Evolutionary conservation across 1,140 invertebrate species (phyloP).

Genomic region (Drosophila triauraria): DNA sequence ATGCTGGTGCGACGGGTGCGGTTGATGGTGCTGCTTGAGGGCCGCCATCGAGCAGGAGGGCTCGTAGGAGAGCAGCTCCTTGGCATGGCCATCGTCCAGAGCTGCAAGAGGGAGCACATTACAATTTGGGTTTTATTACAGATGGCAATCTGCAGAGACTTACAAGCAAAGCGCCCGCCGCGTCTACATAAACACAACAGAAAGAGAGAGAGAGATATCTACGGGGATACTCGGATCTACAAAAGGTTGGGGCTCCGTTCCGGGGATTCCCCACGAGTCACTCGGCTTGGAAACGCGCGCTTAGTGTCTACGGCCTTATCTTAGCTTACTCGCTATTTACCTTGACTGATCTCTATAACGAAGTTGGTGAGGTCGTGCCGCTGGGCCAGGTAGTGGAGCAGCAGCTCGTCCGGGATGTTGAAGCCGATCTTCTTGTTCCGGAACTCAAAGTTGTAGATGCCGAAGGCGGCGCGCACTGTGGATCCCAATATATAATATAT

Average conservation of each 20-base stretch:
- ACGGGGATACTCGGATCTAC: conserved; percentile 39
- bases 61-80: conserved; percentile 76
- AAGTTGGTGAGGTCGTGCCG: conserved; percentile 83
- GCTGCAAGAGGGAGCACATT: conserved; percentile 80
- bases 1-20: conserved; percentile 51
- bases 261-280: conserved; percentile 11
- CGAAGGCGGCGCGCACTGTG: conserved; percentile 79
- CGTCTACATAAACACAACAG: conserved; percentile 66
- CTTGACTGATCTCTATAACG: conserved; percentile 84
- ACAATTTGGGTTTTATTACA: conserved; percentile 80
- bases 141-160: conserved; percentile 72
- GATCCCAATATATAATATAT: background rate
- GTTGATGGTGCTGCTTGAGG: conserved; percentile 60
- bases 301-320: conserved; percentile 26
- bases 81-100: conserved; percentile 69
- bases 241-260: conserved; percentile 3
- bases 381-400: conserved; percentile 80
- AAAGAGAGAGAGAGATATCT: conserved; percentile 16
- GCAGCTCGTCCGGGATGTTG: conserved; percentile 80
- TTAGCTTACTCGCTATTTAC: conserved; percentile 58
- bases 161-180: conserved; percentile 79
- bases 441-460: conserved; percentile 83
- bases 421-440: conserved; percentile 83
- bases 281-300: conserved; percentile 49
- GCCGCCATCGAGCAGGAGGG: conserved; percentile 72